Evolutionary conservation across 2,888 invertebrate species (phyloP).

Genomic region (Beris chalybata): DNA sequence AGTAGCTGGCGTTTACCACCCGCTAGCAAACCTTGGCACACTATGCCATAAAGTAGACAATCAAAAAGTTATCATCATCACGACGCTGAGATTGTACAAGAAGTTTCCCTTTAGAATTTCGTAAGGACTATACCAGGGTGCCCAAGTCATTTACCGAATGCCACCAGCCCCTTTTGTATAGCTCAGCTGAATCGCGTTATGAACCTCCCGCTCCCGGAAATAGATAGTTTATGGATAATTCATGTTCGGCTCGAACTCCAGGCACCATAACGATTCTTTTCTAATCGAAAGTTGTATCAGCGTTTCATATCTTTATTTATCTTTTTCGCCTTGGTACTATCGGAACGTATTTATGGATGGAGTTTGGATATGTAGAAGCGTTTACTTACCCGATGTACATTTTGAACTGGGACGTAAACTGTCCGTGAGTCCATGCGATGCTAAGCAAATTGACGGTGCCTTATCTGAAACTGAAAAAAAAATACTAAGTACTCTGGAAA

Average conservation of each 20-base stretch:
- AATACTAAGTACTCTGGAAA: not conserved
- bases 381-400: constrained; percentile 35
- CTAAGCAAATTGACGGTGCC: constrained; percentile 33
- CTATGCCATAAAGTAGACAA: constrained; percentile 25
- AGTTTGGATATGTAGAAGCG: no score
- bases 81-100: constrained; percentile 18
- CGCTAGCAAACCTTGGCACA: not conserved
- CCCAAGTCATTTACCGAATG: constrained; percentile 19
- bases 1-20: not conserved
- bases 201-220: constrained; percentile 33
- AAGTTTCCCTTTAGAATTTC: constrained; percentile 6
- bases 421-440: constrained; percentile 37
- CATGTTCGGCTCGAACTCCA: constrained; percentile 22
- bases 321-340: no score
- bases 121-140: constrained; percentile 11
- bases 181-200: constrained; percentile 5
- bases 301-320: no score
- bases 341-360: no score
- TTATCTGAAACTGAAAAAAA: constrained; percentile 35
- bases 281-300: no score
- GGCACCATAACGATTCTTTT: no score
- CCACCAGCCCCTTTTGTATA: constrained; percentile 19
- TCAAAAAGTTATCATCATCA: constrained; percentile 22
- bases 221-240: constrained; percentile 39
- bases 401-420: constrained; percentile 36